Evolutionary conservation across 1,140 invertebrate species (phyloP).

Genomic region (Probaryconus sp.): DNA sequence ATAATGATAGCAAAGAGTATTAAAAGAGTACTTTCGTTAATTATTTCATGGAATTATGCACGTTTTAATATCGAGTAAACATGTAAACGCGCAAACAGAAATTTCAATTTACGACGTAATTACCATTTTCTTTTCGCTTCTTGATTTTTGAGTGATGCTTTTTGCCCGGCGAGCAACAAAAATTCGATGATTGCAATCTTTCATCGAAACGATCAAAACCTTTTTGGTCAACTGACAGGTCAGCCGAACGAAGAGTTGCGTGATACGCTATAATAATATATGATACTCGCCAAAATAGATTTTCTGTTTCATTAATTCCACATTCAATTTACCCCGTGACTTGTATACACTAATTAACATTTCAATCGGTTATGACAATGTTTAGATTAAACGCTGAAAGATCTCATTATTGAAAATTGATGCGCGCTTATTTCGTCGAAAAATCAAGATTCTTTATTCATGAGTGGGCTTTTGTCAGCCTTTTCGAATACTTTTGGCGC

Average conservation of each 20-base stretch:
- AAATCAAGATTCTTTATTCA: conserved; percentile 47
- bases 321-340: conserved; percentile 32
- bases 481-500: conserved; percentile 28
- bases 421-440: conserved; percentile 13
- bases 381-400: conserved; percentile 27
- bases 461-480: conserved; percentile 23
- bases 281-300: conserved; percentile 37
- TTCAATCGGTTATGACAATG: conserved; percentile 49
- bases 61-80: no score
- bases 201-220: conserved; percentile 39
- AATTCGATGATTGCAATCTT: conserved; percentile 34
- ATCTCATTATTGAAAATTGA: conserved; percentile 41
- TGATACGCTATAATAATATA: conserved; percentile 38
- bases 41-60: no score
- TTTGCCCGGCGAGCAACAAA: conserved; percentile 11
- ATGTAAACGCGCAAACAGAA: conserved; percentile 18
- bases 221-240: conserved; percentile 43
- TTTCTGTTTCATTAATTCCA: conserved; percentile 54
- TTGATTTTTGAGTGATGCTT: conserved; percentile 9
- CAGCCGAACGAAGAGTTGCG: conserved; percentile 25
- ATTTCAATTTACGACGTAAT: conserved; percentile 17
- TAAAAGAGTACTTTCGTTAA: no score
- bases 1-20: no score
- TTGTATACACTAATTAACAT: conserved; percentile 40
- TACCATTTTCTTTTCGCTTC: conserved; percentile 23